Percentiles rank a stretch among this genome's conserved stretches.
phyloP scores from a whole-genome alignment of 2,113 vertebrate genomes.

The Opisthocomus hoazin region DNA sequence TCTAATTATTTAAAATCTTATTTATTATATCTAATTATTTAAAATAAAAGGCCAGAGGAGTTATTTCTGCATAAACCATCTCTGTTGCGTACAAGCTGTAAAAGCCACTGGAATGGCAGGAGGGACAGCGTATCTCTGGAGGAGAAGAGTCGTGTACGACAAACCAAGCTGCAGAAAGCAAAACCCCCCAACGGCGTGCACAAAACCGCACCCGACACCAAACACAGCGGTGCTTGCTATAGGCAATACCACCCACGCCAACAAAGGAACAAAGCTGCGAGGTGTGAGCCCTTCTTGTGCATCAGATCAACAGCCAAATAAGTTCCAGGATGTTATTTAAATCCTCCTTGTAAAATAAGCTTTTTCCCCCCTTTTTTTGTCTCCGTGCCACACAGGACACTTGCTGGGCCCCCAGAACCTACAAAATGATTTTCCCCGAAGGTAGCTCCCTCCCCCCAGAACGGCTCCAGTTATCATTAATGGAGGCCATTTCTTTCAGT shows the following conservation, averaged over 20 bases:
- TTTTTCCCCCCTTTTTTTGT: no score
- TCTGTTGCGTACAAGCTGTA: neutral
- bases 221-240: rapidly evolving
- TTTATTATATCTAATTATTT: neutral
- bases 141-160: neutral
- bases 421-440: neutral
- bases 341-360: neutral
- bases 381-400: neutral
- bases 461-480: neutral
- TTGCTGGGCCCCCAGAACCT: neutral
- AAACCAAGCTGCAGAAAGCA: neutral
- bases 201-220: neutral
- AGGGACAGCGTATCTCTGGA: neutral
- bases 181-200: rapidly evolving
- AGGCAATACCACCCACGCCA: neutral
- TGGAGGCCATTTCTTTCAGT: neutral
- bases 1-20: neutral
- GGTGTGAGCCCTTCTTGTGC: neutral
- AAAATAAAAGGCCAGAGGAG: neutral
- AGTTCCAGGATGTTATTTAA: neutral
- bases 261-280: neutral
- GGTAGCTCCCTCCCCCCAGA: neutral
- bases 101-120: neutral
- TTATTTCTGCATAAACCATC: neutral
- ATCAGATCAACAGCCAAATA: neutral